Base-by-base conservation (phyloP, 2,888 invertebrate genomes). In the Napeogenes inachia region DNA sequence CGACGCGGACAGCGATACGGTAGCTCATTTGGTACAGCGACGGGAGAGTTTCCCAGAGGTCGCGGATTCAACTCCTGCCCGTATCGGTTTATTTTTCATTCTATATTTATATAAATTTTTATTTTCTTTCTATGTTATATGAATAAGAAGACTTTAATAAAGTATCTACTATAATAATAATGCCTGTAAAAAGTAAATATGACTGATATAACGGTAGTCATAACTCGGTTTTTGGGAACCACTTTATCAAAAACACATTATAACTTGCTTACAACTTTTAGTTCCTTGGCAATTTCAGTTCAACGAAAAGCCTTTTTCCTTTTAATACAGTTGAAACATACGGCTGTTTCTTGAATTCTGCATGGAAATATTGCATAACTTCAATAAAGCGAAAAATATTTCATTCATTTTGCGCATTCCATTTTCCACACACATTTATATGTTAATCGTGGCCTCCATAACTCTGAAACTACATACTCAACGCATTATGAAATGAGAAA, bases 401-500 rank as follows among this genome's bases (percentile, higher is more conserved):
- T 64, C 67, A 69, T 68, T 66, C 60, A 66, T 66, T 70, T 67
- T 66, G 63, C 70, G 64, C 69, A 68, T 71, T 68, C 66, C 64
- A 71, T 70, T 65, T 68, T 67, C 66, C 66, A 66, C 70, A 68
- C 57, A 67, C 70, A 69, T 71, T 69, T 68, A 69, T 70, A 71
- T 70, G 70, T 64, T 69, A 70, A 70, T 71, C 62, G 64, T 54
- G 68, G 62, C 69, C 64, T 71, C 69, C 73, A 76, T 74, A 71
- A 74, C 71, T 73, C 71, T 71, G 73, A 67, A 73, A 75, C 71
- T 71, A 71, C 73, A 72, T 67, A 71, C 72, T 74, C 74, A 68
- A 70, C 72, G 70, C 70, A 69, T 75, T 75, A 78, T 76, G 75
- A 74, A 75, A 76, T 76, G 73, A 69, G 65, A 71, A 68, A 68